Conservation (phyloP, 2,113 vertebrate genomes). For the Heterochromis multidens region DNA sequence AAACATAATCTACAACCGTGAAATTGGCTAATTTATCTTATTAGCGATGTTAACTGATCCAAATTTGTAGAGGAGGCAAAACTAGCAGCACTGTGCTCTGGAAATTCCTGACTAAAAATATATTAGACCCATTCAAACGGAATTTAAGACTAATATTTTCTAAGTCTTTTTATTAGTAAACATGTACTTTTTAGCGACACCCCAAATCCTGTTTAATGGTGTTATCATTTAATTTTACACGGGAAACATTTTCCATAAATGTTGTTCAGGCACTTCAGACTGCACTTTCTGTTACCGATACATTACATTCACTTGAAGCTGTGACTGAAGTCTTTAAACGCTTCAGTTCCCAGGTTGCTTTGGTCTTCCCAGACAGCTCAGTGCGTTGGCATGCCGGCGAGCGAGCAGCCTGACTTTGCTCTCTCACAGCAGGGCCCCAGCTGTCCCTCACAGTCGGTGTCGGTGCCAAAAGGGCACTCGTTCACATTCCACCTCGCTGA, state of each 20-base stretch:
- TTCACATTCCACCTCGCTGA: conserved; percentile 66
- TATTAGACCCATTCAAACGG: background rate
- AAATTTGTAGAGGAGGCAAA: background rate
- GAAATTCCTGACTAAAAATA: background rate
- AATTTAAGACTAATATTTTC: background rate
- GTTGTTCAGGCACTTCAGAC: background rate
- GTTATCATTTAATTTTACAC: background rate
- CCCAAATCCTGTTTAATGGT: background rate
- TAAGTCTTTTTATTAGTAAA: background rate
- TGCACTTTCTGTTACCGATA: background rate
- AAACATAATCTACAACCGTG: no score
- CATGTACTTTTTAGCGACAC: background rate
- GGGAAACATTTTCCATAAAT: background rate
- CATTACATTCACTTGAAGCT: background rate
- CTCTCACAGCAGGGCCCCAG: conserved; percentile 35
- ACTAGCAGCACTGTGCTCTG: background rate
- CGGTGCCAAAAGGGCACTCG: conserved; percentile 56
- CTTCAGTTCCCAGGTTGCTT: background rate
- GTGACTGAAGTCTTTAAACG: background rate
- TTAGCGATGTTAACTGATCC: rapidly evolving
- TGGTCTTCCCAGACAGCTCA: conserved; percentile 2
- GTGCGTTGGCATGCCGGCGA: background rate
- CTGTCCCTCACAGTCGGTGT: conserved; percentile 51
- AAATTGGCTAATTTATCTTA: background rate
- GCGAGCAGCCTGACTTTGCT: background rate